A percentile compares a stretch with the other conserved stretches of the same genome.
Evolutionary conservation across 2,113 vertebrate genomes (phyloP).

Genomic region (Festucalex cinctus): DNA sequence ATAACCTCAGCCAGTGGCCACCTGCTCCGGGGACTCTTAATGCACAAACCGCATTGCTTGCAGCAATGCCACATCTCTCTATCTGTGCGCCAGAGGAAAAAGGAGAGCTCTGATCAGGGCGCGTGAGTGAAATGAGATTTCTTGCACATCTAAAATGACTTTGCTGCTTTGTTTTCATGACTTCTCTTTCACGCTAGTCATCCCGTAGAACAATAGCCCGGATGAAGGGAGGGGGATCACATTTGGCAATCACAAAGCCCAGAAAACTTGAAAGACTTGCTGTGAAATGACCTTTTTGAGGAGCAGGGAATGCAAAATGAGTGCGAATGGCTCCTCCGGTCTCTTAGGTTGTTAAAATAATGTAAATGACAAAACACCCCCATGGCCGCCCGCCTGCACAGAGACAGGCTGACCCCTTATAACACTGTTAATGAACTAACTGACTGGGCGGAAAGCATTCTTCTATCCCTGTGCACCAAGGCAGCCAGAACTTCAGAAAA

Average conservation of each 20-base stretch:
- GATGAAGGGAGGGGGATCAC: conserved; percentile 24
- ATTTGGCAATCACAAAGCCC: conserved; percentile 44
- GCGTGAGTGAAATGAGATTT: conserved; percentile 57
- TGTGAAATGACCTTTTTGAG: conserved; percentile 44
- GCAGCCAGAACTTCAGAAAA: neutral
- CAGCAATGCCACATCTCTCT: conserved; percentile 43
- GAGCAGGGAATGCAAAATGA: conserved; percentile 32
- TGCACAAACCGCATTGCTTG: conserved; percentile 42
- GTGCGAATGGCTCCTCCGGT: conserved; percentile 38
- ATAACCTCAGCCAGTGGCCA: conserved; percentile 52
- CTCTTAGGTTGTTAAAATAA: conserved; percentile 35
- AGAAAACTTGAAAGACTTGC: conserved; percentile 31
- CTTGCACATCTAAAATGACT: conserved; percentile 45
- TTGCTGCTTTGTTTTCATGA: conserved; percentile 28
- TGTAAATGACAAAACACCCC: conserved; percentile 42
- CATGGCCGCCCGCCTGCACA: conserved; percentile 36
- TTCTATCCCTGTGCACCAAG: neutral
- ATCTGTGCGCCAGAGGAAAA: conserved; percentile 59
- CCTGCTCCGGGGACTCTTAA: conserved; percentile 48
- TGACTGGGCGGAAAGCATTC: neutral
- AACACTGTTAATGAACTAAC: neutral
- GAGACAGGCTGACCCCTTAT: conserved; percentile 14
- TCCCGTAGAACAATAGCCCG: conserved; percentile 13
- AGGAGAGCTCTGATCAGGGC: conserved; percentile 42
- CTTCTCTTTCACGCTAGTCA: conserved; percentile 14